phyloP scores from a whole-genome alignment of 2,797 vertebrate species.

The Alca torda region DNA sequence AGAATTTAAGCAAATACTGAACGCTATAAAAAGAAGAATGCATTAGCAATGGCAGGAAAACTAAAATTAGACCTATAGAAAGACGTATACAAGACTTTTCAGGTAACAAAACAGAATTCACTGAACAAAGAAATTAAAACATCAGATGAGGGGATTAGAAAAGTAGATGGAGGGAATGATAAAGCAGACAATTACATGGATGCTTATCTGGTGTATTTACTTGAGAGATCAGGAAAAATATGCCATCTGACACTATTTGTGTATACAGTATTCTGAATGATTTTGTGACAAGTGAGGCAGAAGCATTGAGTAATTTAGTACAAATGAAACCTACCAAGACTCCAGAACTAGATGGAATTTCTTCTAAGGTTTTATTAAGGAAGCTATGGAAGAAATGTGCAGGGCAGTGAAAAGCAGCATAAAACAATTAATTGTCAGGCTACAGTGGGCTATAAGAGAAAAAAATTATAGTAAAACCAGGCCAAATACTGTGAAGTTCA shows the following conservation, averaged over 20 bases:
- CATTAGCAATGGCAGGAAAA: background rate
- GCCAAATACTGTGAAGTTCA: background rate
- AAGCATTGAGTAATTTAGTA: background rate
- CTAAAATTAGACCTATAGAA: constrained; percentile 8
- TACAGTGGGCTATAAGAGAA: background rate
- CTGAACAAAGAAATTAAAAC: background rate
- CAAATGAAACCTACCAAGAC: background rate
- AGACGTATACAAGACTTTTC: background rate
- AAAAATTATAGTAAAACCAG: background rate
- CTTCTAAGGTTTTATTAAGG: background rate
- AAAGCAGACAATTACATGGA: background rate
- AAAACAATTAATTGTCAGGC: background rate
- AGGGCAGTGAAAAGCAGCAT: background rate
- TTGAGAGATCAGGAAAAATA: constrained; percentile 1
- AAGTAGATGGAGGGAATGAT: background rate
- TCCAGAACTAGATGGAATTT: background rate
- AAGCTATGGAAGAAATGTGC: background rate
- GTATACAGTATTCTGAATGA: background rate
- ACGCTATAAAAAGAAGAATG: background rate
- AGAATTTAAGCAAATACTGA: background rate
- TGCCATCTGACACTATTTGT: background rate
- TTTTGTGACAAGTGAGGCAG: background rate
- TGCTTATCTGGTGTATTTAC: background rate
- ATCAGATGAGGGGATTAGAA: background rate
- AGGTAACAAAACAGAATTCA: background rate